Percentiles rank a stretch among this genome's conserved stretches.
These are phyloP conservation scores for Glossosoma conforme DNA, from an alignment of 1,140 invertebrate species.

Conservation along the genomic window DNA sequence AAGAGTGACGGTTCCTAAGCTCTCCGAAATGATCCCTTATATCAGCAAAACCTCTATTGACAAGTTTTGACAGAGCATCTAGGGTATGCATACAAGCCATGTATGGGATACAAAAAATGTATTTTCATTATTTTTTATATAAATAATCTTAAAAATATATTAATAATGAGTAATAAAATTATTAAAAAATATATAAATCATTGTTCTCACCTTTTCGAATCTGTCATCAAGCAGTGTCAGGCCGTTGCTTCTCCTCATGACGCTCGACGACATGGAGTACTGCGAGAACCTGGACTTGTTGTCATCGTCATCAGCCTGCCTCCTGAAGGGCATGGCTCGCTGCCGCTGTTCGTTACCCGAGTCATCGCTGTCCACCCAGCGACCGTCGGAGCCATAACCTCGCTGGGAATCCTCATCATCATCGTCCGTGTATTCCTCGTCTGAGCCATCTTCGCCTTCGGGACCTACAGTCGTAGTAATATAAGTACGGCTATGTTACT, in stretches of 20 bases:
- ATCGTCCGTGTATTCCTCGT: slow-evolving; percentile 45
- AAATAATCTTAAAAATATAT: not conserved
- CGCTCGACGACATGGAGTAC: slow-evolving; percentile 91
- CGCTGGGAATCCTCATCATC: slow-evolving; percentile 54
- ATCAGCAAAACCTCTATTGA: no score
- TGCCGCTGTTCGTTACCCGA: slow-evolving; percentile 36
- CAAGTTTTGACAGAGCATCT: no score
- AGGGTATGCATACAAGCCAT: no score
- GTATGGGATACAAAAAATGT: no score
- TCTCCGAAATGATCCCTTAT: no score
- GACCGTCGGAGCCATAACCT: slow-evolving; percentile 32
- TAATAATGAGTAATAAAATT: no score
- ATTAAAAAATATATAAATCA: slow-evolving; percentile 24
- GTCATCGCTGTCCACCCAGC: slow-evolving; percentile 35
- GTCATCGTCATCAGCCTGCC: slow-evolving; percentile 63
- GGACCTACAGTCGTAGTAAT: no score
- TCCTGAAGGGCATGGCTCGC: slow-evolving; percentile 52
- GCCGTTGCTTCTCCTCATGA: slow-evolving; percentile 81
- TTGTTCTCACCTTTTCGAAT: slow-evolving; percentile 75
- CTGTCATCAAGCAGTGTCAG: slow-evolving; percentile 79
- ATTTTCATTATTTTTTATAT: no score
- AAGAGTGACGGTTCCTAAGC: no score
- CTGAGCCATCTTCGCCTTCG: slow-evolving; percentile 44
- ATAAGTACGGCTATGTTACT: no score
- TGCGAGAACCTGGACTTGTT: slow-evolving; percentile 86